Evolutionary conservation across 2,888 invertebrate genomes (phyloP).

Genomic region (Callimorpha dominula): DNA sequence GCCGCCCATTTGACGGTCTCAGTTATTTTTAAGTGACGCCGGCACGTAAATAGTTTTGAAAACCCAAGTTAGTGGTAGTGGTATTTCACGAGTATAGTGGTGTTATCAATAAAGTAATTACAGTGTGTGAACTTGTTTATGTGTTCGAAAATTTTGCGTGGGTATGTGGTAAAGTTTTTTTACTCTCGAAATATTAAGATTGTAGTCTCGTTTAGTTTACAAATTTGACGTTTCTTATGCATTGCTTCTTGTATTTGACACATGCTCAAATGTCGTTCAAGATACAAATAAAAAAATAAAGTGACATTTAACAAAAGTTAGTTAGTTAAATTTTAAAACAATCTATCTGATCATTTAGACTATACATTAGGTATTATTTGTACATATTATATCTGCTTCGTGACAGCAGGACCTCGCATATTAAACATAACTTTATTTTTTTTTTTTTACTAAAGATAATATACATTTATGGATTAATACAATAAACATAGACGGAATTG

Average conservation of each 20-base stretch:
- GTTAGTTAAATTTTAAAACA: background rate
- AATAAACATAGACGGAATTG: background rate
- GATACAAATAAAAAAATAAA: background rate
- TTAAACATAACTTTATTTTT: too few relatives aligned
- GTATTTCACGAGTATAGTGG: conserved; percentile 5
- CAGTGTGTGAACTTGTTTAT: background rate
- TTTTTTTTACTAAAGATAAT: too few relatives aligned
- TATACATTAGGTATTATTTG: too few relatives aligned
- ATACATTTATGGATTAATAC: too few relatives aligned
- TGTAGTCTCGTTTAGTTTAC: background rate
- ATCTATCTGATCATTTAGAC: background rate
- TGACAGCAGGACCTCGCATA: too few relatives aligned
- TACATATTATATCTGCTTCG: too few relatives aligned
- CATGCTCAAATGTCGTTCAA: background rate
- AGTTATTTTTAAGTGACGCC: conserved; percentile 27
- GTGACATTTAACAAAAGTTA: background rate
- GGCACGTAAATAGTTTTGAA: conserved; percentile 15
- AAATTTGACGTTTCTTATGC: background rate
- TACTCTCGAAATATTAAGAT: background rate
- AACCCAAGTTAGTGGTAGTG: conserved; percentile 14
- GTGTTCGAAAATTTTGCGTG: background rate
- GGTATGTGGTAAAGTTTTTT: background rate
- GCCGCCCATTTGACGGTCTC: conserved; percentile 57
- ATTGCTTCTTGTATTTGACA: background rate
- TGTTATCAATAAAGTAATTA: conserved; percentile 1